A percentile compares a stretch with the other conserved stretches of the same genome.
phyloP scores from a whole-genome alignment of 2,797 vertebrate genomes.

The Xenopus petersii region DNA sequence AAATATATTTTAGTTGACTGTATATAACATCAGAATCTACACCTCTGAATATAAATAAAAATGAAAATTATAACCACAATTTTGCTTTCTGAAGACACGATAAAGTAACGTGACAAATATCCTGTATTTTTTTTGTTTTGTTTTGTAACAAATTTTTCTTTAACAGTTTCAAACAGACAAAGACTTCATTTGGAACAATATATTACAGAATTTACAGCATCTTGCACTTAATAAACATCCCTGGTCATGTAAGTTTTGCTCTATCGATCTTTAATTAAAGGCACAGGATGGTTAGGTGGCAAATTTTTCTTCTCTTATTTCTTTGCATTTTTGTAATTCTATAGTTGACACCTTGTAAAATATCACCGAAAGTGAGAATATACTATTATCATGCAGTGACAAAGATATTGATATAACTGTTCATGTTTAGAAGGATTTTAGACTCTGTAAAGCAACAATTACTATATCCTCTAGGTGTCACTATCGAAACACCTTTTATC shows the following conservation, averaged over 20 bases:
- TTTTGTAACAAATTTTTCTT: slow-evolving; percentile 59
- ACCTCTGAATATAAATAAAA: slow-evolving; percentile 43
- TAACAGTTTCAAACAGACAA: slow-evolving; percentile 62
- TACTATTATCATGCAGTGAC: not conserved
- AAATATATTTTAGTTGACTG: slow-evolving; percentile 20
- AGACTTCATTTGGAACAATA: slow-evolving; percentile 56
- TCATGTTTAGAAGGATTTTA: no score
- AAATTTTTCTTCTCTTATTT: slow-evolving; percentile 14
- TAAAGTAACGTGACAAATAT: slow-evolving; percentile 48
- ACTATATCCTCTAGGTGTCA: no score
- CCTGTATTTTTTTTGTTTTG: slow-evolving; percentile 1
- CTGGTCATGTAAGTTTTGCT: slow-evolving; percentile 70
- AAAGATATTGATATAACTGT: not conserved
- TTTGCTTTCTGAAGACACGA: slow-evolving; percentile 53
- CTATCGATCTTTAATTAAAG: slow-evolving; percentile 80
- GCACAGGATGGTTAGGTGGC: slow-evolving; percentile 84
- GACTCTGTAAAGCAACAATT: no score
- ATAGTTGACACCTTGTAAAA: slow-evolving; percentile 51
- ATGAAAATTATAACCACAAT: slow-evolving; percentile 49
- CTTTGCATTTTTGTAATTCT: slow-evolving; percentile 18
- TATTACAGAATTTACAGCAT: slow-evolving; percentile 75
- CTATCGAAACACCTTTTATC: no score
- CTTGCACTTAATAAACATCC: slow-evolving; percentile 73
- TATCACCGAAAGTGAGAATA: slow-evolving; percentile 10
- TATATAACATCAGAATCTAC: slow-evolving; percentile 19